Base-by-base conservation (phyloP, 2,888 invertebrate species). In the Drosophila rubida region DNA sequence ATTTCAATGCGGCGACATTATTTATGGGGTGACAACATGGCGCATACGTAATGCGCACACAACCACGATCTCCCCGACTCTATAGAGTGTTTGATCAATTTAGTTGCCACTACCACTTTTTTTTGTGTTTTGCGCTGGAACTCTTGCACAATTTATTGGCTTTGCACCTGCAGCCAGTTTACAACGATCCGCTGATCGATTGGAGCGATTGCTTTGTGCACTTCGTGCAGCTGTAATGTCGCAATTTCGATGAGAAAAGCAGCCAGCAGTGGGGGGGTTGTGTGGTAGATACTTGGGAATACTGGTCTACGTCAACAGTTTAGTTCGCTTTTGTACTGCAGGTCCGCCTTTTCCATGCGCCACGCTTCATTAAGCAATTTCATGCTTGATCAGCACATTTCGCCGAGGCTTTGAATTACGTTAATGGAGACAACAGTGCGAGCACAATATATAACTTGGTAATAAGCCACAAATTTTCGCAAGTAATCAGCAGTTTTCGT, bases 311-410 rank as follows among this genome's bases (percentile, higher is more conserved):
- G 59, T 59, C 46, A 62, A 76, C 73, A 59, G 72, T 54, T 59
- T 67, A 22, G 22, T 22, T 13, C n/a, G 23, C n/a, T 23, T 22
- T 19, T 49, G n/a, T 51, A 16, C 41, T 64, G 80, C 78, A 54
- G 60, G 45, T 65, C 86, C 86, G 80, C 77, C 86, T 71, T 71
- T 65, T 78, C 54, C 75, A 75, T 81, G 53, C 46, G 70, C 87
- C 82, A 84, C 82, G 85, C 85, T 81, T 75, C 66, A 82, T 85
- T 79, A 70, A 55, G 61, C 82, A 84, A 64, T 73, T 87, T 82
- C 57, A 69, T 80, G 85, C 82, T 69, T 69, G 71, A 82, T 85
- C 82, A 82, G 87, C 82, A 69, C 61, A 69, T 70, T 78, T 76
- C 27, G 63, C 16, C 61, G 37, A 39, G 55, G 75, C 61, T 75